These are phyloP conservation scores for Osmerus eperlanus DNA, from an alignment of 2,113 vertebrate genomes.

Conservation along the genomic window DNA sequence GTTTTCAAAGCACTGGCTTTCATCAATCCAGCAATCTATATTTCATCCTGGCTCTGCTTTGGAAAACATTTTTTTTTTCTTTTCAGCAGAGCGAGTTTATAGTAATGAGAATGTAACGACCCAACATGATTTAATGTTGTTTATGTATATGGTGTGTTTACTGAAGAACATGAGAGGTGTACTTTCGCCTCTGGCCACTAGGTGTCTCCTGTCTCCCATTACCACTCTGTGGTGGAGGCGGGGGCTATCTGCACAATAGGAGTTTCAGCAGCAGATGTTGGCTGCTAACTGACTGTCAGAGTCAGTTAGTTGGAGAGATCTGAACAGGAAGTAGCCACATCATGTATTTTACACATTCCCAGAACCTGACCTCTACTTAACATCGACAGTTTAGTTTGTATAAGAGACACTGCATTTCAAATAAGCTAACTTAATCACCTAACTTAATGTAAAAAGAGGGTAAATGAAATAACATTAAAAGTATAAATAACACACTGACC, in stretches of 20 bases:
- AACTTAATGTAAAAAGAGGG: too few species aligned
- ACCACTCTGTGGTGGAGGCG: neutral
- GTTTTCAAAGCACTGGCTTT: constrained; percentile 25
- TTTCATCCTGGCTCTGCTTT: neutral
- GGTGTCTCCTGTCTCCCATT: constrained; percentile 51
- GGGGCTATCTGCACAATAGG: constrained; percentile 40
- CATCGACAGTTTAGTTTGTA: too few species aligned
- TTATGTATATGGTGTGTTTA: constrained; percentile 13
- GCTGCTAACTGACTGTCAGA: constrained; percentile 35
- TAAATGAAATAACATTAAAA: neutral
- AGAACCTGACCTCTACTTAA: too few species aligned
- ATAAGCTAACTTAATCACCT: too few species aligned
- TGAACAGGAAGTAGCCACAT: constrained; percentile 20
- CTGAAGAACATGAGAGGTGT: constrained; percentile 19
- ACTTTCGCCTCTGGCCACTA: constrained; percentile 43
- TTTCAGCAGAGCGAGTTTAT: constrained; percentile 8
- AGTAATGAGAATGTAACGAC: constrained; percentile 32
- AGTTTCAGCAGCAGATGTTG: constrained; percentile 63
- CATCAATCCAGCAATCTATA: constrained; percentile 7
- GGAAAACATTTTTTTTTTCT: constrained; percentile 15
- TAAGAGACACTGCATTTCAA: too few species aligned
- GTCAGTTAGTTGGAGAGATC: constrained; percentile 30
- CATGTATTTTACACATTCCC: too few species aligned
- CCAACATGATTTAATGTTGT: constrained; percentile 23
- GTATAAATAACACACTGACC: constrained; percentile 35